Evolutionary conservation across 2,888 invertebrate genomes (phyloP).

Genomic region (Petrolisthes cinctipes): DNA sequence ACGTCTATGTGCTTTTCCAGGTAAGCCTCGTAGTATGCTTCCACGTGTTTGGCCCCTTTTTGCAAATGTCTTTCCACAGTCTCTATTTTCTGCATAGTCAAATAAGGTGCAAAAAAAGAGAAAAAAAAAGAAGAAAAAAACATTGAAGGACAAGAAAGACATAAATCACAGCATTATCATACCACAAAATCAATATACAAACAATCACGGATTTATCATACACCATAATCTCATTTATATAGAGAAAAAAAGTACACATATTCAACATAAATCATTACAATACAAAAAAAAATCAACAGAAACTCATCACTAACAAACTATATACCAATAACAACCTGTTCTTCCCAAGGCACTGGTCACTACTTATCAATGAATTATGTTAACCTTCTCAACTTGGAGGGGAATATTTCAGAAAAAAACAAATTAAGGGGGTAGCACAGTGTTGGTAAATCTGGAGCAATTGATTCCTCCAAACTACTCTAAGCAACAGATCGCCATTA

Average conservation of each 20-base stretch:
- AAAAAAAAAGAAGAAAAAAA: constrained; percentile 5
- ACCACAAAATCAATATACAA: no score
- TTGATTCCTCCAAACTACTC: no score
- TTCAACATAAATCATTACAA: not conserved
- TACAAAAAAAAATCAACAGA: not conserved
- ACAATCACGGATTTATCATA: no score
- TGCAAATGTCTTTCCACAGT: constrained; percentile 64
- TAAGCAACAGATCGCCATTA: no score
- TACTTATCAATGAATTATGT: no score
- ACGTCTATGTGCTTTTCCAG: constrained; percentile 65
- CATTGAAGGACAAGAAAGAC: not conserved
- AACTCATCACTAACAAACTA: not conserved
- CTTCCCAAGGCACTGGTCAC: not conserved
- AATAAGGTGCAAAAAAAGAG: constrained; percentile 23
- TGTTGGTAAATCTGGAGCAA: no score
- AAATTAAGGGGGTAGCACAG: no score
- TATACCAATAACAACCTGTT: not conserved
- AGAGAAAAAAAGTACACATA: not conserved
- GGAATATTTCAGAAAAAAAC: no score
- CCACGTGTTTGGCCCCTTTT: constrained; percentile 63
- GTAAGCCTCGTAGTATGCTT: constrained; percentile 64
- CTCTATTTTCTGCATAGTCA: constrained; percentile 64
- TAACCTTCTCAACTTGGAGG: no score
- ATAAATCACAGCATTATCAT: not conserved
- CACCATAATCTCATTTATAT: no score